A percentile compares a stretch with the other conserved stretches of the same genome.
phyloP scores from a whole-genome alignment of 2,888 invertebrate species.

The Leptinotarsa rubiginosa region DNA sequence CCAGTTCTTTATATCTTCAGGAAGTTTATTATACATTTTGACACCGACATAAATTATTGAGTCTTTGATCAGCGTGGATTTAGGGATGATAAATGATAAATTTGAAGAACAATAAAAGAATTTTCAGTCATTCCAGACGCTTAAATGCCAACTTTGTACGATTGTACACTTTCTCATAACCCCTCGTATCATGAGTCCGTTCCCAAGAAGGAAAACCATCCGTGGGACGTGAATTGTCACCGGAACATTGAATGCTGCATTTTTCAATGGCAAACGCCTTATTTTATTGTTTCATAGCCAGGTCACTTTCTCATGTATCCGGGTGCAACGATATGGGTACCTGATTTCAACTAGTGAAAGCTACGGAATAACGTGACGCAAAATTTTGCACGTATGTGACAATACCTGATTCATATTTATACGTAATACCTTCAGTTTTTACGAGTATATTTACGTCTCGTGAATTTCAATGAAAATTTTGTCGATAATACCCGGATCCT shows the following conservation, averaged over 20 bases:
- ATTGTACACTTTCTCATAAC: background rate
- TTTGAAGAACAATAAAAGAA: no score
- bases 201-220: conserved; percentile 7
- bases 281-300: conserved; percentile 24
- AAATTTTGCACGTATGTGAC: conserved; percentile 43
- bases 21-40: no score
- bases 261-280: conserved; percentile 16
- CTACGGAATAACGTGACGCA: conserved; percentile 43
- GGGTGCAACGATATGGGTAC: conserved; percentile 56
- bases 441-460: conserved; percentile 29
- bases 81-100: no score
- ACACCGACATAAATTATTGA: no score
- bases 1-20: no score
- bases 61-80: no score
- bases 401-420: conserved; percentile 37
- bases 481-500: conserved; percentile 36
- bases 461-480: conserved; percentile 38
- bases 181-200: background rate
- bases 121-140: no score
- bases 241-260: conserved; percentile 8
- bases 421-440: conserved; percentile 38
- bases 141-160: no score
- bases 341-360: conserved; percentile 55
- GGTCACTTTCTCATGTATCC: conserved; percentile 52
- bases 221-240: conserved; percentile 12